Evolutionary conservation across 2,888 invertebrate genomes (phyloP).

Genomic region (Plemyria rubiginata): DNA sequence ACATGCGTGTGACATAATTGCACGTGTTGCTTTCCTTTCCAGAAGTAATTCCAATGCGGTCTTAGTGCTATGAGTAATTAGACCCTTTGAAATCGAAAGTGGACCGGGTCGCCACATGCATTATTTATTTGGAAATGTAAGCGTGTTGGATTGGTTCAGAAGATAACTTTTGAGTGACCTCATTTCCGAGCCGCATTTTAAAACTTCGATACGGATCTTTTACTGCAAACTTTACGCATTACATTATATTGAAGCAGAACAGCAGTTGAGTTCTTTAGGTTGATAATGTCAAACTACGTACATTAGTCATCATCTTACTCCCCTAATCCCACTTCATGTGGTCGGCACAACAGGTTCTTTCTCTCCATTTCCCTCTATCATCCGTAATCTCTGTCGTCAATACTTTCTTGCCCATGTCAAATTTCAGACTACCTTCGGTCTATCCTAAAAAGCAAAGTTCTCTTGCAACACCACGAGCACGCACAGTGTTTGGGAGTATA

Average conservation of each 20-base stretch:
- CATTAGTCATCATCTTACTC: too few relatives aligned
- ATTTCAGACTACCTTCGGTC: too few relatives aligned
- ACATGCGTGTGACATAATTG: slow-evolving; percentile 8
- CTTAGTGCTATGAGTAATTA: slow-evolving; percentile 19
- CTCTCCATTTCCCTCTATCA: too few relatives aligned
- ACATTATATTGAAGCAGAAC: background rate
- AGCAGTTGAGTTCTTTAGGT: too few relatives aligned
- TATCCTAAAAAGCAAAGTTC: too few relatives aligned
- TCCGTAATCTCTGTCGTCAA: too few relatives aligned
- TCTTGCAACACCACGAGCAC: too few relatives aligned
- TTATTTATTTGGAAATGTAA: slow-evolving; percentile 16
- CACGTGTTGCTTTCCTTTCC: slow-evolving; percentile 6
- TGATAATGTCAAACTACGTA: too few relatives aligned
- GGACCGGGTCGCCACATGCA: slow-evolving; percentile 14
- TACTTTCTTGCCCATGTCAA: too few relatives aligned
- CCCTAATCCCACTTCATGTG: too few relatives aligned
- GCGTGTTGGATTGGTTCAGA: background rate
- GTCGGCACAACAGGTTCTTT: too few relatives aligned
- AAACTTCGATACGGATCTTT: slow-evolving; percentile 1
- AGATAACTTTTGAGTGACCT: background rate
- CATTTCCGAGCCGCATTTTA: background rate
- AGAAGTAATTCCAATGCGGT: slow-evolving; percentile 7
- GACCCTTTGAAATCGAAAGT: slow-evolving; percentile 24
- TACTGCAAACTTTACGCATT: background rate
- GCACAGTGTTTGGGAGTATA: too few relatives aligned